A percentile compares a stretch with the other conserved stretches of the same genome.
Evolutionary conservation across 64 coral and sea anemone species (phyloP).

Genomic region (Trachythela sp.): DNA sequence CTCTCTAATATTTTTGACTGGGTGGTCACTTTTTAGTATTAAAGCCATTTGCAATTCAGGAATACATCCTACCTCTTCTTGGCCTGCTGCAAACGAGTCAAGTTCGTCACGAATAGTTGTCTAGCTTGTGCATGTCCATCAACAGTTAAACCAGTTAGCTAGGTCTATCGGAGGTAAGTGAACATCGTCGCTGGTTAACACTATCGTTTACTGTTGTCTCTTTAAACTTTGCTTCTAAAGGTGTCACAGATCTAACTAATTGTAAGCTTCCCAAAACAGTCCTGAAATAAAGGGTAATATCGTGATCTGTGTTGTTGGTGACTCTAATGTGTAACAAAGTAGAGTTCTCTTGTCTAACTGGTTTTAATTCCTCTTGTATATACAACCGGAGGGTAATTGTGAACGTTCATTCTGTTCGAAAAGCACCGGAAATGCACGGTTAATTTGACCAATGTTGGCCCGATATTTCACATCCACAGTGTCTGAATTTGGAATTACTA

Average conservation of each 20-base stretch:
- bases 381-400: slow-evolving; percentile 39
- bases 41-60: not conserved
- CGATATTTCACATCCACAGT: not conserved
- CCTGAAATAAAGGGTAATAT: slow-evolving; percentile 33
- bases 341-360: slow-evolving; percentile 49
- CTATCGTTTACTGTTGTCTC: not conserved
- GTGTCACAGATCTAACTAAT: slow-evolving; percentile 52
- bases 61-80: not conserved
- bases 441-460: not conserved
- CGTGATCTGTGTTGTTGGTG: too few relatives aligned
- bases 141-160: not conserved
- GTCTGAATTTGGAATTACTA: not conserved
- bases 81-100: not conserved
- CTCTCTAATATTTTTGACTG: too few relatives aligned
- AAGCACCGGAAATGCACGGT: not conserved
- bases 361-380: slow-evolving; percentile 50
- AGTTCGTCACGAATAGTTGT: not conserved
- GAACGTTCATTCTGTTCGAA: slow-evolving; percentile 28
- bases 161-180: not conserved
- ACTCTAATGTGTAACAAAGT: too few relatives aligned
- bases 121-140: not conserved
- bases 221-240: slow-evolving; percentile 51
- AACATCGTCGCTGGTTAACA: not conserved
- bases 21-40: not conserved
- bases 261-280: slow-evolving; percentile 44